Evolutionary conservation across 2,113 vertebrate genomes (phyloP), one percentile per base, ranked within the genome.

Genomic region (Bubalus kerabau): DNA sequence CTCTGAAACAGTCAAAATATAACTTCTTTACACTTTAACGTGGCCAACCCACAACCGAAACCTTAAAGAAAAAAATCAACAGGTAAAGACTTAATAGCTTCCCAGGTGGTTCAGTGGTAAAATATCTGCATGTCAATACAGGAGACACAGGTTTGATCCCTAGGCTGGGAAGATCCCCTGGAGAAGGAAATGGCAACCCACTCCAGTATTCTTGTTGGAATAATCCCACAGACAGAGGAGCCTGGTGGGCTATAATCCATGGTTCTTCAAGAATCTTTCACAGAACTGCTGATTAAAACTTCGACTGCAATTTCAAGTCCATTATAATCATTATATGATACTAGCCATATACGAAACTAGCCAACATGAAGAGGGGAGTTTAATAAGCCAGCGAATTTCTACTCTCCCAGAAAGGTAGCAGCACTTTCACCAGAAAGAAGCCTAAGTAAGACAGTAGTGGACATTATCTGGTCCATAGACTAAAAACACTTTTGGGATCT

Each of bases 211-310:
- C 67, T 24, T 74, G 3, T 40, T 40, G 67, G 36, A 24, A 40
- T 74, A 74, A 74, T 40, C 36, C 36, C 67, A 74, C 19, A 40
- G 67, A 71, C 19, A 71, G n/a, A 74, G 67, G n/a, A 40, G 21
- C 10, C 36, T 74, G 67, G 21, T 24, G 67, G 67, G 36, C 67
- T 74, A 74, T 74, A 74, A 74, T 74, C 67, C n/a, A 74, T 40
- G 36, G 24, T 59, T 59, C 57, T 59, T 24, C 57, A 59, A 59
- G 36, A 74, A 56, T 52, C 62, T 95, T 93, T 95, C 82, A 83
- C 4, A 80, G 48, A 95, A 83, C 9, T 80, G n/a, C 64, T 50
- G n/a, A 94, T 60, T 87, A 95, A 96, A 96, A 95, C 16, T 80
- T 71, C 16, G 10, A 62, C 16, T n/a, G 8, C 23, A 94, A 74